Evolutionary conservation across 2,113 vertebrate genomes (phyloP), one percentile per base, ranked within the genome.

Genomic region (Sisor rabdophorus): DNA sequence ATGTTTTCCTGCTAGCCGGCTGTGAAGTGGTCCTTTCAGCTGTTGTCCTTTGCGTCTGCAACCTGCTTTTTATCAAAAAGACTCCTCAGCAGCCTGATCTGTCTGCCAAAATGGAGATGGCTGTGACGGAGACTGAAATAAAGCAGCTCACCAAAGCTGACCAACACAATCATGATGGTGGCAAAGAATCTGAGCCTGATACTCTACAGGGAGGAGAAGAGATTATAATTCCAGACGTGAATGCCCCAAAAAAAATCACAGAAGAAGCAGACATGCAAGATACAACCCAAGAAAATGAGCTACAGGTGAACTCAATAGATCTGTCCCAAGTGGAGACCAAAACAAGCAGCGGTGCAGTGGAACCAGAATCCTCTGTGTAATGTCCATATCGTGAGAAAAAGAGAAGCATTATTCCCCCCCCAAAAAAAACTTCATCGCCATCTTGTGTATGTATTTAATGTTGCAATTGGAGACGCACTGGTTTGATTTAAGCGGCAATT

Each of bases 1-100:
- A 91, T 1, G 93, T 98, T 77, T 98, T 98, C 85, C 83, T 96
- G 83, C 81, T 93, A 90, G 96, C 96, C 7, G 96, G 96, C 52
- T 86, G 86, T 3, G 93, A 98, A 88, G 96, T 98, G 60, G 78
- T 90, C 2, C 84, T 91, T 28, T 92, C 96, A 0, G 92, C 95
- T 30, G 55, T 95, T 0, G 89, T 97, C 48, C 56, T 98, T 63
- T 85, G 86, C 82, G 28, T 90, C 54, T 95, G 94, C 58, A 97
- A 95, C 84, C 87, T 91, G 85, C 90, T 94, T 72, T 98, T 94
- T 85, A 90, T 96, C 55, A 88, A 84, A 67, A 94, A 72, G 80
- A 88, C 88, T 71, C 7, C 83, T 0, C 65, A 88, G 73, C 83
- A 87, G 1, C 64, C 85, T 2, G 85, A 88, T 3, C 19, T 64